Evolutionary conservation across 2,113 vertebrate genomes (phyloP).

Genomic region (Antechinus flavipes): DNA sequence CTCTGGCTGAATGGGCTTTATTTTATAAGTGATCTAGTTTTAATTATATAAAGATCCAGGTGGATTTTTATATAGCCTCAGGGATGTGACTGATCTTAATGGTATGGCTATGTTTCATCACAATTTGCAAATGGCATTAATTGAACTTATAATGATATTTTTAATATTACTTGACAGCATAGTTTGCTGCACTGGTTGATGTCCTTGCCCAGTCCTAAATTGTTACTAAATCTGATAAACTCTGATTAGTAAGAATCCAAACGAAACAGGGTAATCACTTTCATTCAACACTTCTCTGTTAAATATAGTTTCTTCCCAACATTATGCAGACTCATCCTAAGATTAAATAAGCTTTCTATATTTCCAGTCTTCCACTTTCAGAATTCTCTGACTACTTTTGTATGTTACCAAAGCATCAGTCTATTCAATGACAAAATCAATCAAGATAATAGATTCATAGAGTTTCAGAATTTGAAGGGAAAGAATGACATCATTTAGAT

Average conservation of each 20-base stretch:
- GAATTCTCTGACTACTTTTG: background rate
- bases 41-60: conserved; percentile 56
- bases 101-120: conserved; percentile 45
- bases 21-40: conserved; percentile 48
- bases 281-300: conserved; percentile 42
- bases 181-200: conserved; percentile 13
- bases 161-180: conserved; percentile 42
- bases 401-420: background rate
- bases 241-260: conserved; percentile 32
- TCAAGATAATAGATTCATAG: background rate
- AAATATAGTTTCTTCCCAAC: conserved; percentile 13
- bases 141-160: conserved; percentile 44
- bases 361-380: background rate
- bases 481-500: background rate
- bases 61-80: conserved; percentile 57
- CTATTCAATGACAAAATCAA: background rate
- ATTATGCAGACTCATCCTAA: background rate
- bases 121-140: conserved; percentile 60
- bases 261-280: conserved; percentile 26
- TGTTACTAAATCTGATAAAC: conserved; percentile 45
- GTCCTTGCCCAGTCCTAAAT: conserved; percentile 19
- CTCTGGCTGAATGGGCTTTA: conserved; percentile 1
- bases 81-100: conserved; percentile 63
- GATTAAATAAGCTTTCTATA: background rate
- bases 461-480: background rate